Conservation (phyloP, 2,888 invertebrate species). For the Nezara viridula region DNA sequence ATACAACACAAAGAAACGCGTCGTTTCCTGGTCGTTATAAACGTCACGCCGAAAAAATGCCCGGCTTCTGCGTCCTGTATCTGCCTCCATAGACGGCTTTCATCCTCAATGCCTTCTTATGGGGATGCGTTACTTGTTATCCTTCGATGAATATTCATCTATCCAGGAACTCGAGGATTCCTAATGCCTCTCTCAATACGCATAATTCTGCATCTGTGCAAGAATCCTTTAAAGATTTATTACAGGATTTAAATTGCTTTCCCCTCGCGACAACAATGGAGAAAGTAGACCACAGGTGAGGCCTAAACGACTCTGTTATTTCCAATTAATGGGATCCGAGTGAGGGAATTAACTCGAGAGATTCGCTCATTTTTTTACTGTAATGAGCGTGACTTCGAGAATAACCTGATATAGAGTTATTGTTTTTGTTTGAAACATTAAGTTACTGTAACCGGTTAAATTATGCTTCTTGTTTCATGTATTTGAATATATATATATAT, state of each 20-base stretch:
- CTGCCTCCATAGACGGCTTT: neutral
- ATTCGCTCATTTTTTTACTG: neutral
- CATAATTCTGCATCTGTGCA: neutral
- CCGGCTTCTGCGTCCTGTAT: neutral
- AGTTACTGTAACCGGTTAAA: neutral
- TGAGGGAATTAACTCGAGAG: neutral
- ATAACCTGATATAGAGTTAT: neutral
- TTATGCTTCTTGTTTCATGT: neutral
- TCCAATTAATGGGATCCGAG: conserved; percentile 6
- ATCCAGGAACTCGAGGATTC: neutral
- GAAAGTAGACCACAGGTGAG: neutral
- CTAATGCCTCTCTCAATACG: neutral
- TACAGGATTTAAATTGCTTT: conserved; percentile 24
- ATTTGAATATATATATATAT: too few relatives aligned
- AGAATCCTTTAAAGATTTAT: conserved; percentile 8
- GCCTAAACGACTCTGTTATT: neutral
- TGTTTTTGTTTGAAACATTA: neutral
- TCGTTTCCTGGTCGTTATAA: neutral
- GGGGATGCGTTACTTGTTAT: neutral
- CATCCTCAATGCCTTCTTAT: neutral
- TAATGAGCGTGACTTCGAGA: neutral
- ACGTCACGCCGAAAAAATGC: neutral
- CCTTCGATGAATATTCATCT: conserved; percentile 8
- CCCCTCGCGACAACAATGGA: conserved; percentile 11
- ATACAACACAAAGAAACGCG: neutral